Base-by-base conservation (phyloP, 2,797 vertebrate species). In the Anableps anableps region DNA sequence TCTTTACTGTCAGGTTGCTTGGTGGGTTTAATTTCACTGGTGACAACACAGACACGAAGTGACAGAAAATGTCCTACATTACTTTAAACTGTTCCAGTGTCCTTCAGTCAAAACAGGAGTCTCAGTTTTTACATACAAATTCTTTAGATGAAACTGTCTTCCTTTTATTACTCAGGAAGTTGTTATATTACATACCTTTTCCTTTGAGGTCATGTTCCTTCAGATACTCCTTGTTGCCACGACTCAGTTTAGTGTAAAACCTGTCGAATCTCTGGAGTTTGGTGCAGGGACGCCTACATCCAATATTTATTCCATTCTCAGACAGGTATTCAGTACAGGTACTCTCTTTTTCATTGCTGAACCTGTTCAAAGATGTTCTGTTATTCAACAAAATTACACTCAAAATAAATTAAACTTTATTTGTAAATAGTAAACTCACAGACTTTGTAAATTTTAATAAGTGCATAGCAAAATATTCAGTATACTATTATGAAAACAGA, bases 1-100 rank as follows among this genome's bases (percentile, higher is more conserved):
- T 91, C 45, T 5, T 43, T 72, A 97, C 51, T 0, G 91, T 94
- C 86, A 98, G 72, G 84, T 97, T 97, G 43, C 76, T 48, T 0
- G 98, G 95, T 72, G 95, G 91, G 74, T 91, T 16, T 66, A 96
- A 78, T 78, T 89, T 94, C 62, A 96, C 95, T 96, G 82, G 64
- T 84, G 26, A 84, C 14, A 6, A 87, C 21, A 82, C 36, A 78
- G 16, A 47, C 36, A 45, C 31, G 26, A n/a, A 71, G 50, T 34
- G 1, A 72, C 5, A 48, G 4, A 11, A 11, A 31, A 17, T 36
- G 26, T 77, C 23, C 58, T n/a, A 14, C 77, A 31, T 16, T 64
- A 53, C 9, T 48, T 48, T 48, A 13, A 48, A 48, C 3, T 17
- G 16, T 48, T 48, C 3, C 14, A 10, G 43, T 60, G 29, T 29